A percentile compares a stretch with the other conserved stretches of the same genome.
Evolutionary conservation across 2,888 invertebrate genomes (phyloP).

Genomic region (Lasioglossum villosulum): DNA sequence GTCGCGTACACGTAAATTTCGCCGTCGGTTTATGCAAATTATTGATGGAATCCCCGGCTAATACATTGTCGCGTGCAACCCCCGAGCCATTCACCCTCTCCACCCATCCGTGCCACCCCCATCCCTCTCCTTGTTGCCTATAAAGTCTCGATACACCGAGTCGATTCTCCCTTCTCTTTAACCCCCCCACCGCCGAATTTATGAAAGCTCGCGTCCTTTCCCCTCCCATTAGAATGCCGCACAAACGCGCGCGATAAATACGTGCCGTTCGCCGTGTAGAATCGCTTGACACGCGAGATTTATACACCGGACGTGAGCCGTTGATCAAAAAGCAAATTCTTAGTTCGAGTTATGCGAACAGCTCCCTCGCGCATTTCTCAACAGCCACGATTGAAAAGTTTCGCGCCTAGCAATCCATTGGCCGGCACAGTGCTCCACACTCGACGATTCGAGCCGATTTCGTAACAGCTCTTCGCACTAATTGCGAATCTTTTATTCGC

Average conservation of each 20-base stretch:
- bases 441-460: background rate
- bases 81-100: constrained; percentile 27
- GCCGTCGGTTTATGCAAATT: constrained; percentile 71
- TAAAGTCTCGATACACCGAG: constrained; percentile 41
- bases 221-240: constrained; percentile 35
- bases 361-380: constrained; percentile 1
- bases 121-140: constrained; percentile 10
- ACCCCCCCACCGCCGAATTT: constrained; percentile 32
- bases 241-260: constrained; percentile 39
- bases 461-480: background rate
- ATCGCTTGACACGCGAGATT: constrained; percentile 23
- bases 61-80: constrained; percentile 64
- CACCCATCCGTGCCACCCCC: background rate
- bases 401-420: background rate
- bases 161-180: constrained; percentile 34
- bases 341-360: background rate
- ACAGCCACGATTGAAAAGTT: background rate
- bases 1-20: constrained; percentile 64
- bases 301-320: constrained; percentile 17
- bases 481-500: background rate
- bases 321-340: constrained; percentile 9
- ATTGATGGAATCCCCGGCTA: constrained; percentile 65
- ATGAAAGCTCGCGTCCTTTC: constrained; percentile 42
- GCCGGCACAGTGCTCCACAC: background rate
- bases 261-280: background rate